Evolutionary conservation across 1,140 invertebrate genomes (phyloP).

Genomic region (Macrotrachela quadricornifera): DNA sequence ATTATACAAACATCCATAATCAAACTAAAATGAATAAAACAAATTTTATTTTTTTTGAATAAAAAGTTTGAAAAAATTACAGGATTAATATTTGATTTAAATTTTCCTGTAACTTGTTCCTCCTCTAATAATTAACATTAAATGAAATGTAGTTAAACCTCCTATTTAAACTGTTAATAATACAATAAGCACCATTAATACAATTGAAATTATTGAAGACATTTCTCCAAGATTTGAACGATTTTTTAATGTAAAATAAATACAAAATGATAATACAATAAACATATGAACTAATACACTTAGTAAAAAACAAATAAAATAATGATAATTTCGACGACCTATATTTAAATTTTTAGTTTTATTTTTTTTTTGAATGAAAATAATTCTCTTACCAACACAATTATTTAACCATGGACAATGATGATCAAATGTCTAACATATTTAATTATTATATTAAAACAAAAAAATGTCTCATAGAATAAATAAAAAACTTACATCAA

Average conservation of each 20-base stretch:
- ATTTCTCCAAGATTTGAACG: slow-evolving; percentile 21
- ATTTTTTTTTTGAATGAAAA: too few species aligned
- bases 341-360: too few species aligned
- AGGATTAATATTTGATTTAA: slow-evolving; percentile 85
- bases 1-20: too few species aligned
- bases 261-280: slow-evolving; percentile 47
- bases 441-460: slow-evolving; percentile 47
- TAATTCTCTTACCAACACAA: slow-evolving; percentile 54
- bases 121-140: slow-evolving; percentile 82
- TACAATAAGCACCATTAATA: slow-evolving; percentile 69
- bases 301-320: slow-evolving; percentile 61
- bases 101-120: slow-evolving; percentile 91
- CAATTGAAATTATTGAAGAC: slow-evolving; percentile 33
- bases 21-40: too few species aligned
- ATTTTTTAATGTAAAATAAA: background rate
- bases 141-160: slow-evolving; percentile 87
- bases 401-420: slow-evolving; percentile 99
- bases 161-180: slow-evolving; percentile 83
- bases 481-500: slow-evolving; percentile 37
- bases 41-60: too few species aligned
- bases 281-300: slow-evolving; percentile 87
- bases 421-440: slow-evolving; percentile 68
- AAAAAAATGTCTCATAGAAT: slow-evolving; percentile 17
- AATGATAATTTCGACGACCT: slow-evolving; percentile 67
- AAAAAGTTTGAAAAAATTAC: too few species aligned